These are phyloP conservation scores for Phataginus tricuspis DNA, from an alignment of 2,797 vertebrate species.

Conservation along the genomic window DNA sequence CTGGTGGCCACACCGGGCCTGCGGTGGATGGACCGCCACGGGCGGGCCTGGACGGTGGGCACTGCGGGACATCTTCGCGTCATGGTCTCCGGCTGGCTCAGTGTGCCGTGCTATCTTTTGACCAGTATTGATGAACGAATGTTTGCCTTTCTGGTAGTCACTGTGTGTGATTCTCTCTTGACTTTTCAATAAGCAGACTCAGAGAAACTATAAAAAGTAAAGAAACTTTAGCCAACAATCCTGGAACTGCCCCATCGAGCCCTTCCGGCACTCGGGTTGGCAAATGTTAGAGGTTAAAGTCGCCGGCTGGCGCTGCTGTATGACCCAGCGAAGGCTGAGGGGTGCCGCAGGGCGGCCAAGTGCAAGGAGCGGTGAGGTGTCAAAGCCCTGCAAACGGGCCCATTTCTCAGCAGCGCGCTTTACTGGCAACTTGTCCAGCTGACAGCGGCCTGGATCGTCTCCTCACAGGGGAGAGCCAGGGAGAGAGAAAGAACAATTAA, in stretches of 20 bases:
- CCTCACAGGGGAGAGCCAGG: background rate
- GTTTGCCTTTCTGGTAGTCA: background rate
- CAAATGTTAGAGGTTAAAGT: background rate
- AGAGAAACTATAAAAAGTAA: background rate
- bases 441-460: background rate
- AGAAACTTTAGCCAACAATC: background rate
- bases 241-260: background rate
- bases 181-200: background rate
- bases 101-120: fast-evolving
- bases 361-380: background rate
- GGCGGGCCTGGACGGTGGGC: too few species aligned
- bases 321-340: fast-evolving
- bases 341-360: background rate
- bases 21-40: too few species aligned
- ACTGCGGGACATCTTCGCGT: too few species aligned
- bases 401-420: background rate
- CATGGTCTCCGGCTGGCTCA: background rate
- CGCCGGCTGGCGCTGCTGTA: background rate
- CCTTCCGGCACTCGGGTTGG: background rate
- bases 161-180: background rate
- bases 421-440: background rate
- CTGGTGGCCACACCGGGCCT: too few species aligned
- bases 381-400: background rate
- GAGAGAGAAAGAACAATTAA: background rate
- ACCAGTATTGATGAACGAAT: background rate